A percentile compares a stretch with the other conserved stretches of the same genome.
phyloP scores from a whole-genome alignment of 1,140 invertebrate species.

The Drosophila nigrodunni region DNA sequence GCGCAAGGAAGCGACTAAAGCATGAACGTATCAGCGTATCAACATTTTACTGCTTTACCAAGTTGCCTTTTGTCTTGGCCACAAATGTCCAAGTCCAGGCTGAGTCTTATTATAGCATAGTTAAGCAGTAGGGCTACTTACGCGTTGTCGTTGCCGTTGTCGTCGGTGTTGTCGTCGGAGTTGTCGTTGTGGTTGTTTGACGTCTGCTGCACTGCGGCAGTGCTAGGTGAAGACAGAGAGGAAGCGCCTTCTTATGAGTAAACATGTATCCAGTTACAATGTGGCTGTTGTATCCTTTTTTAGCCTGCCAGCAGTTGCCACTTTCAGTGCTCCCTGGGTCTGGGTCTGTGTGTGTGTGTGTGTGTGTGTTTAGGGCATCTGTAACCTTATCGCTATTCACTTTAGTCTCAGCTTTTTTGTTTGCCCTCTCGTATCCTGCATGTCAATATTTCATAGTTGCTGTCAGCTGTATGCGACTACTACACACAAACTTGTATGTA shows the following conservation, averaged over 20 bases:
- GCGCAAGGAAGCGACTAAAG: conserved; percentile 69
- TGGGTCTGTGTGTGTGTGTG: neutral
- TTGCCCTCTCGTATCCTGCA: conserved; percentile 55
- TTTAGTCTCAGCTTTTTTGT: conserved; percentile 58
- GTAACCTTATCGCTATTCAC: conserved; percentile 75
- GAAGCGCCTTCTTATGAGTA: conserved; percentile 64
- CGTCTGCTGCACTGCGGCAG: conserved; percentile 55
- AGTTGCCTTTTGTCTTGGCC: conserved; percentile 54
- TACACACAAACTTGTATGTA: neutral
- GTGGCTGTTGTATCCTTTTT: conserved; percentile 53
- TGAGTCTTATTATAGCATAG: conserved; percentile 80
- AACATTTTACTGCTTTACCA: conserved; percentile 12
- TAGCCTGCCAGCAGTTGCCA: conserved; percentile 29
- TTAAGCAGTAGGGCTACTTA: conserved; percentile 74
- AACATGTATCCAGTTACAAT: conserved; percentile 78
- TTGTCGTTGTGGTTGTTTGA: conserved; percentile 39
- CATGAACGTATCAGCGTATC: conserved; percentile 23
- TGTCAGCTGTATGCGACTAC: conserved; percentile 31
- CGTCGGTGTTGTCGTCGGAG: conserved; percentile 39
- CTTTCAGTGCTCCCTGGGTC: conserved; percentile 1
- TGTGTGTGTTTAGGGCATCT: conserved; percentile 72
- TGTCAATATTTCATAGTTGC: conserved; percentile 67
- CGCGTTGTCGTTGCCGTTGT: conserved; percentile 41
- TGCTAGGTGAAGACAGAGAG: conserved; percentile 29
- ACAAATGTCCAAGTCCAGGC: conserved; percentile 52